These are phyloP conservation scores for Hiodon tergisus DNA, from an alignment of 2,113 vertebrate genomes.

Conservation along the genomic window DNA sequence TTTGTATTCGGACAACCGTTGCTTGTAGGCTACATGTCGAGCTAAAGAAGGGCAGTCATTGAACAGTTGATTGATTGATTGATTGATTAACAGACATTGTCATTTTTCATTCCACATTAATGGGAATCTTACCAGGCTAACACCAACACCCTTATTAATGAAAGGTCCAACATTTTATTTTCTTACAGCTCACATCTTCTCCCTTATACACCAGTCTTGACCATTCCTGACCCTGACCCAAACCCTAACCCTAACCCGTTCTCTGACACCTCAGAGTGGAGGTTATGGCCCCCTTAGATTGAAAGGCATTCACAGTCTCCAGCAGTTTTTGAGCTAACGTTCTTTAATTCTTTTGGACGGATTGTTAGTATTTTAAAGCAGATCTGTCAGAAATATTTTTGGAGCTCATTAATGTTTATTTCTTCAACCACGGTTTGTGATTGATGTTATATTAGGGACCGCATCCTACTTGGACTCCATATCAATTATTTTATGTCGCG, in stretches of 20 bases:
- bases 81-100: too few species aligned
- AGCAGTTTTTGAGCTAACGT: neutral
- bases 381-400: neutral
- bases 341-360: neutral
- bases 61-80: too few species aligned
- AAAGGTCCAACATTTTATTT: neutral
- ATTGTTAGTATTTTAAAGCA: neutral
- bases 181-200: neutral
- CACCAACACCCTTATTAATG: too few species aligned
- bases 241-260: too few species aligned
- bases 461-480: neutral
- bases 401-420: slow-evolving; percentile 7
- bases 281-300: neutral
- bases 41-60: too few species aligned
- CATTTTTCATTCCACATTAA: too few species aligned
- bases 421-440: neutral
- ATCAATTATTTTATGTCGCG: slow-evolving; percentile 1
- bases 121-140: too few species aligned
- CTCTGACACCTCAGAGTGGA: neutral
- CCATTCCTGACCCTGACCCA: neutral
- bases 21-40: too few species aligned
- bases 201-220: neutral
- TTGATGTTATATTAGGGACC: neutral
- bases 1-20: too few species aligned
- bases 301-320: neutral